Evolutionary conservation across 2,888 invertebrate species (phyloP).

Genomic region (Diarsia dahlii): DNA sequence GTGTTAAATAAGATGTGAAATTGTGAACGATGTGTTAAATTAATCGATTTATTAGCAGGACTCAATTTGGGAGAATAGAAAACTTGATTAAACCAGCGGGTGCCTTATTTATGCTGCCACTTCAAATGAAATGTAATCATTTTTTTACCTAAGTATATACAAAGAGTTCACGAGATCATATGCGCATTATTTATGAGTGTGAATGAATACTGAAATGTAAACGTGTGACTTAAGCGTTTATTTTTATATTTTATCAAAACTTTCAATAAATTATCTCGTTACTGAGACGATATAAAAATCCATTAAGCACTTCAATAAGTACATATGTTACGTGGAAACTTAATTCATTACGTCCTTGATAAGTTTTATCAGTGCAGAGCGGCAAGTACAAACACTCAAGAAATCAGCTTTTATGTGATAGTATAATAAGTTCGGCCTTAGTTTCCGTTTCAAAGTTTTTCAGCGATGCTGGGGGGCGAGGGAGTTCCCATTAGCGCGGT

Average conservation of each 20-base stretch:
- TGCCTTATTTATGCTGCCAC: constrained; percentile 73
- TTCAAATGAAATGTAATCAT: constrained; percentile 69
- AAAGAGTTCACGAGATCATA: constrained; percentile 35
- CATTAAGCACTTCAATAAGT: constrained; percentile 69
- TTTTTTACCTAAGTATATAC: constrained; percentile 57
- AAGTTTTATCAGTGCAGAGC: constrained; percentile 73
- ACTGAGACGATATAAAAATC: constrained; percentile 31
- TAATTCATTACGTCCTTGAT: constrained; percentile 75
- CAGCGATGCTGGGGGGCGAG: constrained; percentile 16
- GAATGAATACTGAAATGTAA: constrained; percentile 41
- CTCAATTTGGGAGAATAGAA: constrained; percentile 78
- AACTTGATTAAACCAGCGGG: constrained; percentile 79
- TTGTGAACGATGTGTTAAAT: constrained; percentile 72
- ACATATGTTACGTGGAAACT: constrained; percentile 74
- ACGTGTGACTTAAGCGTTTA: neutral
- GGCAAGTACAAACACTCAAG: constrained; percentile 3
- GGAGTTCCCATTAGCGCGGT: constrained; percentile 42
- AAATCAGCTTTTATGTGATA: constrained; percentile 27
- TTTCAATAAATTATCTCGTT: constrained; percentile 15
- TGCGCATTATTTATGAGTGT: constrained; percentile 14
- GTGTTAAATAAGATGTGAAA: constrained; percentile 73
- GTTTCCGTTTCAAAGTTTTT: constrained; percentile 41
- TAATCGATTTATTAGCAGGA: constrained; percentile 81
- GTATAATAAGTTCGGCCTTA: constrained; percentile 22
- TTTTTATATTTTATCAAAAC: constrained; percentile 58